A percentile compares a stretch with the other conserved stretches of the same genome.
phyloP scores from a whole-genome alignment of 1,140 invertebrate genomes.

The Phthorimaea operculella region DNA sequence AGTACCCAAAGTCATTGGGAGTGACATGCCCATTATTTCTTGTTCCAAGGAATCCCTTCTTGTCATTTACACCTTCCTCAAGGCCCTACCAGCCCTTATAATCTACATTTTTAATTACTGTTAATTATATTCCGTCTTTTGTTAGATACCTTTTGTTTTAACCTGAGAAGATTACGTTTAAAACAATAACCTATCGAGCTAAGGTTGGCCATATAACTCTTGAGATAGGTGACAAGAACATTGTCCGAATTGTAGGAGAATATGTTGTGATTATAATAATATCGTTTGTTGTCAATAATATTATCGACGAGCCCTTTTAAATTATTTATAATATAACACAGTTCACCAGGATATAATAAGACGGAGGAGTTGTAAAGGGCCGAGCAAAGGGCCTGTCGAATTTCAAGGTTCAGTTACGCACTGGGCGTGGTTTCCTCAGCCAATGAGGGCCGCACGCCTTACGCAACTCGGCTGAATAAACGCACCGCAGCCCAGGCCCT shows the following conservation, averaged over 20 bases:
- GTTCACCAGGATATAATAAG: constrained; percentile 51
- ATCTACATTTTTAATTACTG: constrained; percentile 38
- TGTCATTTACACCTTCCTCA: constrained; percentile 45
- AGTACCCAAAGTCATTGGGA: constrained; percentile 65
- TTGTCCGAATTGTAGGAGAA: background rate
- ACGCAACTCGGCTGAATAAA: constrained; percentile 39
- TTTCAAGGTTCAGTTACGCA: constrained; percentile 60
- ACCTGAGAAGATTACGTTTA: background rate
- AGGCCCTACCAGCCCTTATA: constrained; percentile 13
- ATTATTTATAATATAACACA: constrained; percentile 68
- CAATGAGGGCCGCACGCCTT: constrained; percentile 44
- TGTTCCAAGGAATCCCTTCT: constrained; percentile 34
- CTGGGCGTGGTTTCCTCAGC: constrained; percentile 50
- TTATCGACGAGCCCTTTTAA: constrained; percentile 52
- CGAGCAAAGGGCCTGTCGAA: constrained; percentile 46
- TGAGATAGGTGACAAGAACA: background rate
- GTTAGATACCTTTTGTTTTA: background rate
- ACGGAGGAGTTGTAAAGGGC: constrained; percentile 50
- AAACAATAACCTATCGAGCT: background rate
- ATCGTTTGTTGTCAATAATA: constrained; percentile 28
- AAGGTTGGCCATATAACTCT: background rate
- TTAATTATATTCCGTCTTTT: constrained; percentile 17
- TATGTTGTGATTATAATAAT: constrained; percentile 13
- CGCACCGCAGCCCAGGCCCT: constrained; percentile 32
- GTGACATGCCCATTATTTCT: constrained; percentile 64